Evolutionary conservation across 2,113 vertebrate genomes (phyloP).

Genomic region (Paedocypris sp.): DNA sequence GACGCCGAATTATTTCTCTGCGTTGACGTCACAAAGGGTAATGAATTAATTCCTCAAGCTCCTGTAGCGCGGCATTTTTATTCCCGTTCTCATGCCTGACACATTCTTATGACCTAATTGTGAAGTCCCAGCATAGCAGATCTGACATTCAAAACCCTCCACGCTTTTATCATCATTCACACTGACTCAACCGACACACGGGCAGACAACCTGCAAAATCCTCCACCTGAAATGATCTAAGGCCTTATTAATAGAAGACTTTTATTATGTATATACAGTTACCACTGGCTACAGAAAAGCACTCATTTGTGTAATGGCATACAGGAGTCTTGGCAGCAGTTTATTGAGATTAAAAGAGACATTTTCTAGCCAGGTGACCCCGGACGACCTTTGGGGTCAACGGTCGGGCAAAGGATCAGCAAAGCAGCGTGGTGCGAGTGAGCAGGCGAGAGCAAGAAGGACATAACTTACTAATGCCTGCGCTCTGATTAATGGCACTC

Average conservation of each 20-base stretch:
- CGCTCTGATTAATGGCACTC: slow-evolving; percentile 56
- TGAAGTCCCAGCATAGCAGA: slow-evolving; percentile 1
- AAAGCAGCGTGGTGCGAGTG: slow-evolving; percentile 2
- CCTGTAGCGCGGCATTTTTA: slow-evolving; percentile 5
- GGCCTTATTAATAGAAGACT: neutral
- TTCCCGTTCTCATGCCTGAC: slow-evolving; percentile 5
- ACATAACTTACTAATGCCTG: slow-evolving; percentile 2
- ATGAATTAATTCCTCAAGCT: slow-evolving; percentile 6
- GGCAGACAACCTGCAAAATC: neutral
- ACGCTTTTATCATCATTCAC: slow-evolving; percentile 9
- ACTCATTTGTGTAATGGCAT: too few relatives aligned
- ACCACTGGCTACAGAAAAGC: too few relatives aligned
- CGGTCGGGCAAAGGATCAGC: neutral
- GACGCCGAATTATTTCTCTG: slow-evolving; percentile 30
- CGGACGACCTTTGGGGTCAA: neutral
- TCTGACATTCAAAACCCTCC: slow-evolving; percentile 8
- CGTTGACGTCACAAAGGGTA: neutral
- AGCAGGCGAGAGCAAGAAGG: neutral
- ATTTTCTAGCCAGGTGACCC: too few relatives aligned
- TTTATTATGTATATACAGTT: neutral
- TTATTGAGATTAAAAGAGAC: too few relatives aligned
- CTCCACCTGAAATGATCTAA: neutral
- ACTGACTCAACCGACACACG: neutral
- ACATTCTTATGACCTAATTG: slow-evolving; percentile 14
- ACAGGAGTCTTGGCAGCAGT: too few relatives aligned